These are phyloP conservation scores for Oscheius sp. DNA, from an alignment of 2,888 invertebrate species.

Conservation along the genomic window DNA sequence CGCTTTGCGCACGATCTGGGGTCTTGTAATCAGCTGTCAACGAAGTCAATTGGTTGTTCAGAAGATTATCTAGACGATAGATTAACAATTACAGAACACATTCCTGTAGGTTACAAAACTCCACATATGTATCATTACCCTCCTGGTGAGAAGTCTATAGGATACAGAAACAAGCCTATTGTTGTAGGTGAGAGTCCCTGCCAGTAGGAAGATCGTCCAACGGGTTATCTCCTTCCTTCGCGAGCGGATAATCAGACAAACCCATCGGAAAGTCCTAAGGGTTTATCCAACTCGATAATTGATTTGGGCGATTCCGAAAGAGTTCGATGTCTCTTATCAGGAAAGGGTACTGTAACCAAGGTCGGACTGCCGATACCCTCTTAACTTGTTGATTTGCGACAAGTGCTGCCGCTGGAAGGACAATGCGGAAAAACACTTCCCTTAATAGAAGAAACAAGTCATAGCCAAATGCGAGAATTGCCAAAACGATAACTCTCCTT, in stretches of 20 bases:
- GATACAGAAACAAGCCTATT: not conserved
- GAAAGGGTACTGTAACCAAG: constrained; percentile 23
- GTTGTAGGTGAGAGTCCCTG: not conserved
- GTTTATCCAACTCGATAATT: constrained; percentile 4
- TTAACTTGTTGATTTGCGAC: constrained; percentile 29
- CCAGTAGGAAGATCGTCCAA: not conserved
- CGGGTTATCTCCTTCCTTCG: not conserved
- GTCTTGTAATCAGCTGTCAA: constrained; percentile 10
- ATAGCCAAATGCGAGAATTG: constrained; percentile 28
- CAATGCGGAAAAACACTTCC: constrained; percentile 30
- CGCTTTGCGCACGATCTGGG: constrained; percentile 22
- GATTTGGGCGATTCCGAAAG: not conserved
- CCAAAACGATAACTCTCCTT: constrained; percentile 16
- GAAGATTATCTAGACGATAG: not conserved
- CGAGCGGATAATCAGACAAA: constrained; percentile 9
- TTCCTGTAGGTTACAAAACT: too few relatives aligned
- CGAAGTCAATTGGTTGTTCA: not conserved
- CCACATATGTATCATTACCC: too few relatives aligned
- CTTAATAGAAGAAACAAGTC: constrained; percentile 29
- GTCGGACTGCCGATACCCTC: constrained; percentile 30
- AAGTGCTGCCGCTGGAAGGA: constrained; percentile 29
- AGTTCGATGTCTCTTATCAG: constrained; percentile 22
- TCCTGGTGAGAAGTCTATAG: not conserved
- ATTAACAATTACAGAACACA: not conserved
- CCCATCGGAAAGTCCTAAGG: not conserved